Evolutionary conservation across 2,113 vertebrate species (phyloP).

Genomic region (Agelaius phoeniceus): DNA sequence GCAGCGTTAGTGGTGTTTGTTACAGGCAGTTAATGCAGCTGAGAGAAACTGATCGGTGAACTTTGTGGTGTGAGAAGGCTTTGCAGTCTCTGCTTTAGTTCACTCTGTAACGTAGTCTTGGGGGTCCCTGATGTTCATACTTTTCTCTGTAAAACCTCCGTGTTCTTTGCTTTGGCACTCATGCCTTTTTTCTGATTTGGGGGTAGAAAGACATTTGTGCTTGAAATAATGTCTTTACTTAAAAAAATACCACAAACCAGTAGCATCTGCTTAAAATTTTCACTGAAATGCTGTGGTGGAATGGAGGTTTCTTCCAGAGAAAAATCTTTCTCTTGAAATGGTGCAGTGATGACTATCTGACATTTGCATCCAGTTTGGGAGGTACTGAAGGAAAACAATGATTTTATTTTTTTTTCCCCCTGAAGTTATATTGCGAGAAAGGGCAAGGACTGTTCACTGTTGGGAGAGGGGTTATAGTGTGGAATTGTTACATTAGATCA

Average conservation of each 20-base stretch:
- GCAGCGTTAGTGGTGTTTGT: neutral
- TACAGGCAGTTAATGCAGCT: neutral
- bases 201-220: neutral
- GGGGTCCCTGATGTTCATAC: neutral
- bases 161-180: neutral
- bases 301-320: neutral
- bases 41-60: neutral
- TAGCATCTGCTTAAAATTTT: slow-evolving; percentile 1
- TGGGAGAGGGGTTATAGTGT: neutral
- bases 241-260: neutral
- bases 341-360: neutral
- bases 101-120: neutral
- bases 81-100: neutral
- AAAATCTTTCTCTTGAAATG: neutral
- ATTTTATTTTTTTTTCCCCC: neutral
- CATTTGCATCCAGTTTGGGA: neutral
- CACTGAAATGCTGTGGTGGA: neutral
- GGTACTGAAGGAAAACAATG: neutral
- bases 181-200: neutral
- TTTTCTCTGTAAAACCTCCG: neutral
- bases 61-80: neutral
- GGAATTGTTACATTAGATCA: neutral
- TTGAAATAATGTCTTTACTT: neutral
- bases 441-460: neutral
- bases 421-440: neutral